Conservation (phyloP, 1,140 invertebrate species). For the Acromyrmex charruanus region DNA sequence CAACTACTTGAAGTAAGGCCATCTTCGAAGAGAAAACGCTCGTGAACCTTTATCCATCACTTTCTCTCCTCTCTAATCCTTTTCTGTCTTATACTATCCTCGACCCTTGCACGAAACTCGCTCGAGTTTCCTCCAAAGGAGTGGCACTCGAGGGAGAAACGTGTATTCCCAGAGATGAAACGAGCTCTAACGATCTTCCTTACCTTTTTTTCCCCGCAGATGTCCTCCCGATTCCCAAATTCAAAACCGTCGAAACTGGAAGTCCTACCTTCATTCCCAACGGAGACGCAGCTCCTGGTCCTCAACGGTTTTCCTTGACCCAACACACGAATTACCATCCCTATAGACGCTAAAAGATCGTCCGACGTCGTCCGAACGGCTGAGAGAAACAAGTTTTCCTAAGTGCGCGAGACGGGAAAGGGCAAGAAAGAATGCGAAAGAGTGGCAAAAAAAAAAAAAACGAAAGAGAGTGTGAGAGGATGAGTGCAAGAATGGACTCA, state of each 20-base stretch:
- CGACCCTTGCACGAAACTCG: conserved; percentile 26
- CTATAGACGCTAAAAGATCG: conserved; percentile 82
- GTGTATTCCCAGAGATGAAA: conserved; percentile 43
- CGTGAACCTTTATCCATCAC: background rate
- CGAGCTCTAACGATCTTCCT: conserved; percentile 58
- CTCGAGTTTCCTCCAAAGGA: conserved; percentile 19
- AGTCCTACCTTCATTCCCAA: conserved; percentile 81
- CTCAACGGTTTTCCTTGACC: conserved; percentile 83
- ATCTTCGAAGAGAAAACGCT: conserved; percentile 34
- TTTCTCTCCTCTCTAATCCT: conserved; percentile 9
- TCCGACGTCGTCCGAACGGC: conserved; percentile 32
- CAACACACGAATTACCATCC: conserved; percentile 84
- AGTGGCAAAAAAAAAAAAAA: conserved; percentile 21
- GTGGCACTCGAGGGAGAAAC: conserved; percentile 23
- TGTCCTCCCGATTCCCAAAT: conserved; percentile 78
- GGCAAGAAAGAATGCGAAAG: conserved; percentile 12
- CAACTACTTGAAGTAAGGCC: conserved; percentile 45
- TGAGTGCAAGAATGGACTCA: conserved; percentile 18
- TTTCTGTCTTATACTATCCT: conserved; percentile 3
- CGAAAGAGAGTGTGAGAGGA: conserved; percentile 42
- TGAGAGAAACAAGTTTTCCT: conserved; percentile 52
- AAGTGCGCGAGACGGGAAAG: conserved; percentile 33
- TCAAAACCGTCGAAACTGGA: conserved; percentile 81
- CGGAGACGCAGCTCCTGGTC: conserved; percentile 83
- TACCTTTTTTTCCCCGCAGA: conserved; percentile 79